phyloP scores from a whole-genome alignment of 2,888 invertebrate genomes.

The Heliconius hortense region DNA sequence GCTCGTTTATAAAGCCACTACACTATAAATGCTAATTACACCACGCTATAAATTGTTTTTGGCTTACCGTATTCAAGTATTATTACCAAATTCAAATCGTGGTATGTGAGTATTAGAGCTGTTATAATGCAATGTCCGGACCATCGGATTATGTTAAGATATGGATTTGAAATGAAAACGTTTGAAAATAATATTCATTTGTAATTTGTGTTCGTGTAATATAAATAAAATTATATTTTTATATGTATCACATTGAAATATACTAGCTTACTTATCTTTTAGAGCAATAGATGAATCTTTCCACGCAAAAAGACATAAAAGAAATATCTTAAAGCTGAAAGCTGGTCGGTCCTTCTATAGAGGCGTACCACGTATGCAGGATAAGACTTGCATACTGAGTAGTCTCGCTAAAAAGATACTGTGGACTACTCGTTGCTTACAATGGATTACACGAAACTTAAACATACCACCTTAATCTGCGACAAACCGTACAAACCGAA shows the following conservation, averaged over 20 bases:
- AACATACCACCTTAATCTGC: conserved; percentile 76
- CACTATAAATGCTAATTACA: conserved; percentile 42
- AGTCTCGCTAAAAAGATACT: conserved; percentile 81
- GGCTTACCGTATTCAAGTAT: conserved; percentile 15
- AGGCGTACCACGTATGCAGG: conserved; percentile 79
- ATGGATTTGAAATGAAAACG: neutral
- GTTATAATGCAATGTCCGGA: neutral
- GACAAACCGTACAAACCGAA: conserved; percentile 63
- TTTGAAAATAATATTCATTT: neutral
- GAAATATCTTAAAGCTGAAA: conserved; percentile 73
- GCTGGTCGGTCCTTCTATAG: conserved; percentile 73
- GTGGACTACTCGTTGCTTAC: conserved; percentile 79
- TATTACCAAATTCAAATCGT: conserved; percentile 19
- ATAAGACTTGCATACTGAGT: conserved; percentile 81
- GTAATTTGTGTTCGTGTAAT: neutral
- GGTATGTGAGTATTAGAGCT: conserved; percentile 10
- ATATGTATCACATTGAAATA: neutral
- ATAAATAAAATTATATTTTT: neutral
- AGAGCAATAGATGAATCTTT: neutral
- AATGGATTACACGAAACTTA: conserved; percentile 77
- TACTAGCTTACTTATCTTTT: neutral
- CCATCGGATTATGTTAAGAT: conserved; percentile 8
- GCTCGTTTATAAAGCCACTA: conserved; percentile 66
- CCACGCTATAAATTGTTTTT: conserved; percentile 30
- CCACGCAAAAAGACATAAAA: conserved; percentile 54